Evolutionary conservation across 2,888 invertebrate genomes (phyloP).

Genomic region (Chrysolina oricalcia): DNA sequence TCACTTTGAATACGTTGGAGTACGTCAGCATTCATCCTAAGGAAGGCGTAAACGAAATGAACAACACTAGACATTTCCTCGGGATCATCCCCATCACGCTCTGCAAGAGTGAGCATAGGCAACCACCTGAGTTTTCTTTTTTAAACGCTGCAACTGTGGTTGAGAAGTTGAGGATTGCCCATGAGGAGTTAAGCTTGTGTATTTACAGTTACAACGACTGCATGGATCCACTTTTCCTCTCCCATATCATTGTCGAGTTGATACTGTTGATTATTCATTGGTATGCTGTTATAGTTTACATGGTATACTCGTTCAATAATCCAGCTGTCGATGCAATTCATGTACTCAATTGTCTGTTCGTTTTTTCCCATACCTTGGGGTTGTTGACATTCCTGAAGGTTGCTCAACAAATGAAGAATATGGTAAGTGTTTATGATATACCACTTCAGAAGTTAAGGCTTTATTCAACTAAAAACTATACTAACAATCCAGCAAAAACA

Average conservation of each 20-base stretch:
- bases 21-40: constrained; percentile 66
- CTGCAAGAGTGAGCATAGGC: constrained; percentile 64
- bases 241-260: constrained; percentile 66
- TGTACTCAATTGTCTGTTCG: constrained; percentile 66
- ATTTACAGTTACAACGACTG: constrained; percentile 66
- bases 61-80: constrained; percentile 63
- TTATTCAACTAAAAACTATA: no score
- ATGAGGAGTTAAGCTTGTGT: constrained; percentile 67
- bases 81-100: constrained; percentile 61
- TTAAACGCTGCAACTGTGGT: constrained; percentile 61
- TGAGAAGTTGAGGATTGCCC: constrained; percentile 67
- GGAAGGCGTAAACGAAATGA: constrained; percentile 63
- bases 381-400: constrained; percentile 67
- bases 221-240: constrained; percentile 67
- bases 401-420: constrained; percentile 67
- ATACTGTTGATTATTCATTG: constrained; percentile 67
- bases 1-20: constrained; percentile 62
- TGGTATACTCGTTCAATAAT: constrained; percentile 65
- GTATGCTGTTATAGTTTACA: constrained; percentile 69
- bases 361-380: constrained; percentile 65
- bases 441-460: no score
- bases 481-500: no score
- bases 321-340: constrained; percentile 64
- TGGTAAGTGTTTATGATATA: constrained; percentile 64
- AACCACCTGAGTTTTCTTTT: constrained; percentile 52